Percentiles rank a stretch among this genome's conserved stretches.
phyloP scores from a whole-genome alignment of 2,797 vertebrate genomes.

The Halcyon smyrnensis region DNA sequence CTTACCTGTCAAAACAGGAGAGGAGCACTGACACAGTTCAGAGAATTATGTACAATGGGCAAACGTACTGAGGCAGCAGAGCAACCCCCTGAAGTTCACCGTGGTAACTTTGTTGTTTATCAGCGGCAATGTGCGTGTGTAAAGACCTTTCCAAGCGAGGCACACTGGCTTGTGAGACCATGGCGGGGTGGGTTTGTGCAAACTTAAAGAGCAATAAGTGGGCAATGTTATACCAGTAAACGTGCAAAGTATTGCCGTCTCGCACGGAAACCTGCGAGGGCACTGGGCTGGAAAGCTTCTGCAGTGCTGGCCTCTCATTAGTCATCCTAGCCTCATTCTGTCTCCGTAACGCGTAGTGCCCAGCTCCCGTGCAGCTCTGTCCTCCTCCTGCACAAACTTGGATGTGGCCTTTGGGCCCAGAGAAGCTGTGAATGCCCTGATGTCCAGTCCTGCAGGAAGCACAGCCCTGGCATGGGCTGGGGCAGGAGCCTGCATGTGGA shows the following conservation, averaged over 20 bases:
- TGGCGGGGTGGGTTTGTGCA: not conserved
- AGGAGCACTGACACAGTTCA: not conserved
- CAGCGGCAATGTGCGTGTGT: not conserved
- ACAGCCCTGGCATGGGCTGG: not conserved
- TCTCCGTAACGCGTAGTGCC: not conserved
- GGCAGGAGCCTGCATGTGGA: not conserved
- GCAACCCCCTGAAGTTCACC: not conserved
- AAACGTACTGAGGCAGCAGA: not conserved
- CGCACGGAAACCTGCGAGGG: not conserved
- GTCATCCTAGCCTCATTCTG: slow-evolving; percentile 71
- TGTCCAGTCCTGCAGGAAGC: not conserved
- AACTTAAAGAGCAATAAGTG: not conserved
- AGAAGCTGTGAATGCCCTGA: not conserved
- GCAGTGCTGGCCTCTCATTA: slow-evolving; percentile 50
- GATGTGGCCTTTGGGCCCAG: not conserved
- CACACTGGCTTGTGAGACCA: not conserved
- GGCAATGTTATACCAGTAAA: not conserved
- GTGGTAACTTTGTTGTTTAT: not conserved
- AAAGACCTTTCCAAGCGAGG: not conserved
- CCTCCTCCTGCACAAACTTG: not conserved
- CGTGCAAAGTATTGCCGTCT: not conserved
- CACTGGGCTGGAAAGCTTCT: slow-evolving; percentile 39
- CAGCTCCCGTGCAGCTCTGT: not conserved
- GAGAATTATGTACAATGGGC: not conserved
- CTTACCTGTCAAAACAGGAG: slow-evolving; percentile 51